A percentile compares a stretch with the other conserved stretches of the same genome.
phyloP scores from a whole-genome alignment of 2,797 vertebrate genomes.

The Kryptolebias ocellatus region DNA sequence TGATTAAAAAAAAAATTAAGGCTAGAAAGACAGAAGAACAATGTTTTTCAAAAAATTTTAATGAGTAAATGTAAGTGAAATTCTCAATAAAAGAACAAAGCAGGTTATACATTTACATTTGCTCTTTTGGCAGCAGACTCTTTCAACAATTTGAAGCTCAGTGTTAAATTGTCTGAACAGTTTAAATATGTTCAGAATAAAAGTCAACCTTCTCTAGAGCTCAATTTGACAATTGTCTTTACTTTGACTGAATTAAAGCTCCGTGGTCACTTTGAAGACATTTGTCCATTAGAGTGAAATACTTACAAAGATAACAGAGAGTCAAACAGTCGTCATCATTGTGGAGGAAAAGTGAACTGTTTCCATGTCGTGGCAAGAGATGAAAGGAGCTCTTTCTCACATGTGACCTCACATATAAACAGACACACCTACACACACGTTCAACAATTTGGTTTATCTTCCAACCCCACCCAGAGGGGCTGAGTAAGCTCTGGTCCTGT shows the following conservation, averaged over 20 bases:
- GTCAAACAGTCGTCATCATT: not conserved
- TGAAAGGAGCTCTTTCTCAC: slow-evolving; percentile 28
- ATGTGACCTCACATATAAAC: not conserved
- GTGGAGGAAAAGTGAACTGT: slow-evolving; percentile 41
- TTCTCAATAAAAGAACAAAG: too few relatives aligned
- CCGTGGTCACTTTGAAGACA: not conserved
- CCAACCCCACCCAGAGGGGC: slow-evolving; percentile 28
- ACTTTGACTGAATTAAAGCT: not conserved
- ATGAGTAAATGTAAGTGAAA: too few relatives aligned
- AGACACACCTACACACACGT: not conserved
- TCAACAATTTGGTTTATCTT: slow-evolving; percentile 16
- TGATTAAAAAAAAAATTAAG: not conserved
- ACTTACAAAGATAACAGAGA: not conserved
- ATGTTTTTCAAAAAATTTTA: too few relatives aligned
- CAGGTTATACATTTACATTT: too few relatives aligned
- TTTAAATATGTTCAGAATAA: too few relatives aligned
- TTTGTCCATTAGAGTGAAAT: not conserved
- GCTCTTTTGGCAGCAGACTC: too few relatives aligned
- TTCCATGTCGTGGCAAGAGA: slow-evolving; percentile 44
- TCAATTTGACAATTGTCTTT: too few relatives aligned
- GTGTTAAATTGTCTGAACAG: too few relatives aligned
- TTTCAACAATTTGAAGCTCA: too few relatives aligned
- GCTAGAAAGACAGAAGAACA: not conserved
- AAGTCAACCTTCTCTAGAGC: too few relatives aligned
- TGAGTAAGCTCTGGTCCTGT: slow-evolving; percentile 12